Percentiles rank a stretch among this genome's conserved stretches.
Evolutionary conservation across 2,113 vertebrate genomes (phyloP).

Genomic region (Lethenteron reissneri): DNA sequence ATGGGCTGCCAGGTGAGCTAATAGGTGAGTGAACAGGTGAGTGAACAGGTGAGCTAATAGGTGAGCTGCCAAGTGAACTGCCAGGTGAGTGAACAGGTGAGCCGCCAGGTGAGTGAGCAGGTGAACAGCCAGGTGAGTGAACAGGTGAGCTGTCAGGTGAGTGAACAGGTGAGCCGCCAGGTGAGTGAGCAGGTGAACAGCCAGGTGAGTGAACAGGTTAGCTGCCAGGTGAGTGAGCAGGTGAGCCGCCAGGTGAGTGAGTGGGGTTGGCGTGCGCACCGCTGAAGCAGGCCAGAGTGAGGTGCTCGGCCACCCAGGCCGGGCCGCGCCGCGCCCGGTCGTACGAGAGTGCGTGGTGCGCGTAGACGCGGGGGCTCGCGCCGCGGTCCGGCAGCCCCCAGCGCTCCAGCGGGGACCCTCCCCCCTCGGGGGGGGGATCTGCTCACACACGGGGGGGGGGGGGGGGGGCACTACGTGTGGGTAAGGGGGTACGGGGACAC

Average conservation of each 20-base stretch:
- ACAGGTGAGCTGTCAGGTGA: no score
- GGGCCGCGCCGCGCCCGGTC: constrained; percentile 39
- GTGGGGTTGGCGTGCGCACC: constrained; percentile 21
- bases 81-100: neutral
- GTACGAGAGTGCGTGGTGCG: constrained; percentile 44
- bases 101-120: neutral
- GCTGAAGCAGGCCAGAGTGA: constrained; percentile 30
- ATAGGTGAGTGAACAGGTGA: neutral
- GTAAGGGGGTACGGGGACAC: neutral
- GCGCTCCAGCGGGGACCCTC: constrained; percentile 22
- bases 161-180: no score
- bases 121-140: no score
- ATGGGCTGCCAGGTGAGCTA: neutral
- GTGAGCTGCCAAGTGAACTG: no score
- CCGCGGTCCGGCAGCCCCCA: constrained; percentile 40
- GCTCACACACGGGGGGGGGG: constrained; percentile 17
- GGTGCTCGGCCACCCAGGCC: constrained; percentile 49
- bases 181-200: no score
- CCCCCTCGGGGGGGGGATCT: neutral
- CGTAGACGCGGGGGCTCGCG: constrained; percentile 28
- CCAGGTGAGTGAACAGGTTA: no score
- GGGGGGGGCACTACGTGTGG: neutral
- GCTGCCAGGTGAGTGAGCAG: no score
- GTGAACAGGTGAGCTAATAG: neutral
- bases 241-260: no score